Base-by-base conservation (phyloP, 2,888 invertebrate species). In the Cephus rjabovi region DNA sequence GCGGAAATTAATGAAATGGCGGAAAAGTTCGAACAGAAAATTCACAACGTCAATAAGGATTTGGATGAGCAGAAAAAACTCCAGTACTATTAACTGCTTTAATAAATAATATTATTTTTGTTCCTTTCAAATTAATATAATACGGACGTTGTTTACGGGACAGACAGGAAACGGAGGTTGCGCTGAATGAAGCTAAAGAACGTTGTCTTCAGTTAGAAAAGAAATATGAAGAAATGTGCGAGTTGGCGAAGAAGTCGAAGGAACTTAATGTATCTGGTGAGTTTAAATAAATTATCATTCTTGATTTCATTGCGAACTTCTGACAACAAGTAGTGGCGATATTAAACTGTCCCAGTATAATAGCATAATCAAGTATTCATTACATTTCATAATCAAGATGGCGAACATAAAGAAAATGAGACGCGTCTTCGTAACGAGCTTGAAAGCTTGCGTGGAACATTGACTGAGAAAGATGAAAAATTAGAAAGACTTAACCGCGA, bases 381-480 rank as follows among this genome's bases (percentile, higher is more conserved):
- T 6, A 9, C 23, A 40, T 69, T 78, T 75, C 76, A n/a, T 31
- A 34, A 69, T 30, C 11, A 33, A 85, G 87, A 85, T 37, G 83
- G 82, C 1, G 79, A 76, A 69, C 84, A 87, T 30, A 81, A 87
- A 15, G 92, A 93, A 69, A 92, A 92, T 82, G 93, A 93, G 87
- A 92, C 93, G 0, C 92, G 92, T 74, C 87, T 93, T 80, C 93
- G 92, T 92, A 92, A 92, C 84, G 93, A 94, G 78, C 88, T 93
- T 23, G 92, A 93, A 86, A 88, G 86, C 30, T 90, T 92, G 0
- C 88, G 91, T 73, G 84, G 86, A 9, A 89, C 91, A 0, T 83
- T 93, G 35, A 86, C 89, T 1, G 89, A 89, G 11, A 91, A 92
- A 2, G 93, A 92, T 80, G 92, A 93, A 78, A 92, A 92, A 77